Evolutionary conservation across 2,888 invertebrate genomes (phyloP), one percentile per base, ranked within the genome.

Genomic region (Esperia sulphurella): DNA sequence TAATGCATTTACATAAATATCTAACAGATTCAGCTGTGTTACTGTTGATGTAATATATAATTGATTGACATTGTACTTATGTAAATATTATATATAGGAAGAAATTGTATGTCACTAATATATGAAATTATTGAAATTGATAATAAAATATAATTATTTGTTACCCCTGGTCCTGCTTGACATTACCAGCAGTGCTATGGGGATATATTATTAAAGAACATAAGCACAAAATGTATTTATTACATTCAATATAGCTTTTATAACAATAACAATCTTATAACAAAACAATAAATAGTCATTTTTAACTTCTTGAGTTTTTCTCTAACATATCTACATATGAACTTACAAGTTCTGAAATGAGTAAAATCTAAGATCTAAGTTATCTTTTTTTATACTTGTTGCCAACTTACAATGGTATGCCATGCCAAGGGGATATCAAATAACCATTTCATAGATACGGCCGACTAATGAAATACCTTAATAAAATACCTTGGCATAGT

Each of bases 211-310:
- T 61, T 57, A 55, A 54, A 56, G 51, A 49, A 55, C 63, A 63
- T n/a, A 53, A 76, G 83, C 83, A 82, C 82, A 83, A 79, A 75
- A 58, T 70, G 33, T 54, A 51, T 54, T 31, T 14, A 28, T 48
- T 47, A 43, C 46, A 50, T 71, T 63, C 65, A 63, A 69, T 56
- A 54, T 60, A 65, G 59, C 68, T 77, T 77, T 76, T 74, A 60
- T 79, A 77, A 77, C 65, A 68, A 60, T 79, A 77, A 77, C 65
- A 68, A 65, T 72, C 63, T 60, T 69, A 67, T 63, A 74, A 71
- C 72, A 73, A 72, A 71, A 71, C 66, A 70, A 63, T 58, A 61
- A 71, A 63, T 48, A 48, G 44, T 33, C 14, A 43, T 35, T 28
- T 43, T 31, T 39, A 30, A 48, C 40, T 39, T 9, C 29, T 35